A percentile compares a stretch with the other conserved stretches of the same genome.
Evolutionary conservation across 2,797 vertebrate species (phyloP).

Genomic region (Enteromius radiatus): DNA sequence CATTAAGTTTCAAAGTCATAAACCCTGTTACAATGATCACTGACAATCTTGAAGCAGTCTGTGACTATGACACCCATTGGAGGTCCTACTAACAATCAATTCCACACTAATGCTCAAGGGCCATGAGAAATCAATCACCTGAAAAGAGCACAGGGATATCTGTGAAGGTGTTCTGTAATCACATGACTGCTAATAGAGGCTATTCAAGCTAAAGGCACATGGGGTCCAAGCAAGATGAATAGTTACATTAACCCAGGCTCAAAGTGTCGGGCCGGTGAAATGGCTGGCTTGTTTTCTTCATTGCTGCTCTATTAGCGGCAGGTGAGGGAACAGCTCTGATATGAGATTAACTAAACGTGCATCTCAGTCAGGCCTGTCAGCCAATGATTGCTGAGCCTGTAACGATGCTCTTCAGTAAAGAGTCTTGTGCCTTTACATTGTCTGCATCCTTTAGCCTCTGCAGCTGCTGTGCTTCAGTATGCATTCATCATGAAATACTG

Average conservation of each 20-base stretch:
- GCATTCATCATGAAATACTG: not conserved
- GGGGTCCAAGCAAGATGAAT: slow-evolving; percentile 58
- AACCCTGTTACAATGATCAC: slow-evolving; percentile 25
- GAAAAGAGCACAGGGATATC: slow-evolving; percentile 46
- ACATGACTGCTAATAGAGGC: slow-evolving; percentile 60
- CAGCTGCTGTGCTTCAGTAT: not conserved
- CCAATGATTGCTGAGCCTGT: slow-evolving; percentile 26
- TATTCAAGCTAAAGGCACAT: slow-evolving; percentile 55
- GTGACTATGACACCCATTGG: slow-evolving; percentile 7
- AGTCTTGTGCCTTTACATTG: slow-evolving; percentile 17
- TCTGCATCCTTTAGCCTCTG: slow-evolving; percentile 21
- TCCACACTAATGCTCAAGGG: slow-evolving; percentile 37
- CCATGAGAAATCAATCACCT: slow-evolving; percentile 43
- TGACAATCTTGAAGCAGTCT: slow-evolving; percentile 15
- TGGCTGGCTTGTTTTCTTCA: slow-evolving; percentile 52
- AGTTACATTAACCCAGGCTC: slow-evolving; percentile 63
- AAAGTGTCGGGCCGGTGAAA: slow-evolving; percentile 44
- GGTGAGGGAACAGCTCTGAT: slow-evolving; percentile 31
- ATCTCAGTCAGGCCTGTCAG: slow-evolving; percentile 54
- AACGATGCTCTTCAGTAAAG: slow-evolving; percentile 34
- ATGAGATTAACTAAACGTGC: slow-evolving; percentile 52
- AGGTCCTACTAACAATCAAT: slow-evolving; percentile 41
- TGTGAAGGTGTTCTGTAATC: slow-evolving; percentile 56
- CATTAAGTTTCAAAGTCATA: slow-evolving; percentile 10
- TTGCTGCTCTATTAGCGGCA: slow-evolving; percentile 53